Percentiles rank a stretch among this genome's conserved stretches.
Evolutionary conservation across 2,888 invertebrate genomes (phyloP).

Genomic region (Pammene aurita): DNA sequence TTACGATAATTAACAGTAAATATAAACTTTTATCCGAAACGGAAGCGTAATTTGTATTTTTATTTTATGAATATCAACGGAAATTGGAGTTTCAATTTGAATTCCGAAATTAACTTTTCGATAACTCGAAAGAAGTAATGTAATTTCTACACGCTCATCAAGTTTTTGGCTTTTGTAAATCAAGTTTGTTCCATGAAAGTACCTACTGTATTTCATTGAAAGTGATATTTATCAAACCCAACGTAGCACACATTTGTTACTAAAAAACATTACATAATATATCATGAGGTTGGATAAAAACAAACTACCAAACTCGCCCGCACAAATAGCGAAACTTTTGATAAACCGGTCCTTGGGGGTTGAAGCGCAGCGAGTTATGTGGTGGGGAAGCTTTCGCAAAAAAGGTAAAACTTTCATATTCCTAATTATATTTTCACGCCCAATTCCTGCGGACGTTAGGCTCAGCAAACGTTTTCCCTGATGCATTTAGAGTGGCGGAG

Average conservation of each 20-base stretch:
- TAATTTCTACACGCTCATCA: too few species aligned
- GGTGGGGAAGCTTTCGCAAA: slow-evolving; percentile 49
- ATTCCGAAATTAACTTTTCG: slow-evolving; percentile 14
- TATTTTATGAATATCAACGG: background rate
- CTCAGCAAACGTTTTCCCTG: slow-evolving; percentile 31
- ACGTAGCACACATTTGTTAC: slow-evolving; percentile 12
- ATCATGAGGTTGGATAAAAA: slow-evolving; percentile 31
- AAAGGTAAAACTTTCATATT: slow-evolving; percentile 43
- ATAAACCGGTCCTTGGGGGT: slow-evolving; percentile 34
- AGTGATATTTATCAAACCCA: slow-evolving; percentile 6
- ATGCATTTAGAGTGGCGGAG: slow-evolving; percentile 24
- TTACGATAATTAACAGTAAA: slow-evolving; percentile 62
- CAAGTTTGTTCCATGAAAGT: background rate
- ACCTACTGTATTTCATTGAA: background rate
- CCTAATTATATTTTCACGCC: slow-evolving; percentile 48
- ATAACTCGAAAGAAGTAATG: background rate
- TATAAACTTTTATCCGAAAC: slow-evolving; percentile 41
- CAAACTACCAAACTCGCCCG: slow-evolving; percentile 35
- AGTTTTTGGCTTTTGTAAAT: background rate
- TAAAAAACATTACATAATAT: slow-evolving; percentile 12
- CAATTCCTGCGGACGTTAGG: slow-evolving; percentile 40
- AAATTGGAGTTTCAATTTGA: slow-evolving; percentile 19
- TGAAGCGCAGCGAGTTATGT: slow-evolving; percentile 51
- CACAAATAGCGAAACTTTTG: slow-evolving; percentile 38
- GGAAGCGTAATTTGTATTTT: slow-evolving; percentile 15